Evolutionary conservation across 2,797 vertebrate genomes (phyloP), one percentile per base, ranked within the genome.

Genomic region (Champsocephalus esox): DNA sequence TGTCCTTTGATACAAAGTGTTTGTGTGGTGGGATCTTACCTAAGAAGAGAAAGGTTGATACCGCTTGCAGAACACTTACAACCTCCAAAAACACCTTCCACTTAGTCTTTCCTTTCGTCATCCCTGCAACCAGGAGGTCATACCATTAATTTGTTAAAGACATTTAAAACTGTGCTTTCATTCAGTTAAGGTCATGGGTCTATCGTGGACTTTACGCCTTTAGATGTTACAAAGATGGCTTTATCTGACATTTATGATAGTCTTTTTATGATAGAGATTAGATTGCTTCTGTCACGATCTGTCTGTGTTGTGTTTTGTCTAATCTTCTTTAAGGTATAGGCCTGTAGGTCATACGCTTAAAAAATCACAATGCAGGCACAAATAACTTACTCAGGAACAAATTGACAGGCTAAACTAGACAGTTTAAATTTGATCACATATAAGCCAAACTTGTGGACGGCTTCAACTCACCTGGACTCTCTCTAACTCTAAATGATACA

Each of bases 41-140:
- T 88, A 97, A 81, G 69, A 96, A 56, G 19, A 98, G 66, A 84
- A 97, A 98, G 67, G 87, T 83, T 28, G 96, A 83, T 55, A 97
- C 84, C 95, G 94, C 96, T 57, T 98, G 97, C 45, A 97, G 84
- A 51, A 96, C 94, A 41, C 93, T 92, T 34, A 94, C 2, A 10
- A 56, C 58, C 87, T 96, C 90, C 19, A 96, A 67, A 56, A 88
- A 84, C 76, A 87, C 77, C 41, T 93, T 94, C 92, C 89, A 90
- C 65, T 57, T 69, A 9, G 83, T 87, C 78, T 93, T 94, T 56
- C 85, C 81, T 81, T 80, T 73, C 9, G 79, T 86, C 92, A 93
- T 95, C 57, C 5, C 79, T 82, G 75, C 60, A 80, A 85, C 77
- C 90, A 92, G 63, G 45, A 68, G 67, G 46, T 0, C 24, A 28